Evolutionary conservation across 35 echinoderm and acorn worm species (phyloP).

Genomic region (Amphiura filiformis): DNA sequence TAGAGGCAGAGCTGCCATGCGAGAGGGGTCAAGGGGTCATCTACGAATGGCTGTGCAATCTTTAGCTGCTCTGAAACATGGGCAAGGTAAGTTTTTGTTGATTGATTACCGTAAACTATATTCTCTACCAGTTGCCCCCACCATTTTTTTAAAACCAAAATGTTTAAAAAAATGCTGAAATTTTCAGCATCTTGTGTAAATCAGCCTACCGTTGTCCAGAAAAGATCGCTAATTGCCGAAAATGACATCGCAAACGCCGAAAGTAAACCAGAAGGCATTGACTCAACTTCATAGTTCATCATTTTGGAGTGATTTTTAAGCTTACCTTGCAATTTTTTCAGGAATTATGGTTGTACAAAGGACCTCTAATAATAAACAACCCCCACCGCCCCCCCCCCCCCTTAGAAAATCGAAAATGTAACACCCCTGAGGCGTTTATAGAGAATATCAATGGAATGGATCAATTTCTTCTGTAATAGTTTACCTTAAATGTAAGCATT

Average conservation of each 20-base stretch:
- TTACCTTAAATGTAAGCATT: too few relatives aligned
- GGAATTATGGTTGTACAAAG: too few relatives aligned
- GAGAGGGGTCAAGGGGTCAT: slow-evolving; percentile 69
- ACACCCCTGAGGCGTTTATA: too few relatives aligned
- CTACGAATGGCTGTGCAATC: slow-evolving; percentile 77
- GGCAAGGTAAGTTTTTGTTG: slow-evolving; percentile 30
- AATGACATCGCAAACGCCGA: too few relatives aligned
- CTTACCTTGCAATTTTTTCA: too few relatives aligned
- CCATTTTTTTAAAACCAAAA: background rate
- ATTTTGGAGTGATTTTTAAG: too few relatives aligned
- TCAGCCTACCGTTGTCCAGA: background rate
- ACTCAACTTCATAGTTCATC: too few relatives aligned
- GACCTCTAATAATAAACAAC: too few relatives aligned
- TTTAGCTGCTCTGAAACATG: slow-evolving; percentile 52
- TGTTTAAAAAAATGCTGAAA: background rate
- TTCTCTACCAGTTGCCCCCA: background rate
- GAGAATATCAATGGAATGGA: too few relatives aligned
- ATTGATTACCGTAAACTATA: background rate
- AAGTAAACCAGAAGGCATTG: background rate
- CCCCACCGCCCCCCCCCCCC: too few relatives aligned
- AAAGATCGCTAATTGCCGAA: background rate
- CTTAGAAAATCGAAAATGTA: too few relatives aligned
- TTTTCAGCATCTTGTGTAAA: background rate
- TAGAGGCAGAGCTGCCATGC: slow-evolving; percentile 38
- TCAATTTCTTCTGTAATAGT: too few relatives aligned